A percentile compares a stretch with the other conserved stretches of the same genome.
These are phyloP conservation scores for Calosoma granatense DNA, from an alignment of 1,140 invertebrate species.

Conservation along the genomic window DNA sequence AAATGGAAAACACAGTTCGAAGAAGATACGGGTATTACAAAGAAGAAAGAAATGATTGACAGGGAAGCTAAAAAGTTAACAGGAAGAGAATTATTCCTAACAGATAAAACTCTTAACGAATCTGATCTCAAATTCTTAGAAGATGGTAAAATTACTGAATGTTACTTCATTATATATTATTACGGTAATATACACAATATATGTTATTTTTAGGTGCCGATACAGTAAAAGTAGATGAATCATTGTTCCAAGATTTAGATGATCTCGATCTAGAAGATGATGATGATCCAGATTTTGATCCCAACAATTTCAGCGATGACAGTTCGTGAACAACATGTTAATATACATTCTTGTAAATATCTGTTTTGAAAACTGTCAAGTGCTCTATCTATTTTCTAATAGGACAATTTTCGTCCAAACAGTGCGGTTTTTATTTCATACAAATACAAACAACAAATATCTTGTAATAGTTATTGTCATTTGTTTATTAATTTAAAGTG, in stretches of 20 bases:
- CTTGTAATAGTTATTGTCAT: neutral
- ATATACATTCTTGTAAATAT: neutral
- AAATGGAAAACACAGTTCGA: constrained; percentile 93
- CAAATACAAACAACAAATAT: neutral
- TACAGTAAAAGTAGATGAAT: constrained; percentile 87
- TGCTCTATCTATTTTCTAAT: neutral
- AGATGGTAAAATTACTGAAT: constrained; percentile 69
- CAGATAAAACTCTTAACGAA: constrained; percentile 83
- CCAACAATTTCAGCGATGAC: constrained; percentile 15
- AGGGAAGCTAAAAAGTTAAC: constrained; percentile 66
- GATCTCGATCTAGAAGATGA: constrained; percentile 79
- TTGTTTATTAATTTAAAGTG: neutral
- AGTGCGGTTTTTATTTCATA: neutral
- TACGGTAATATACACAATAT: constrained; percentile 12
- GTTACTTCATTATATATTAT: constrained; percentile 12
- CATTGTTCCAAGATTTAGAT: constrained; percentile 85
- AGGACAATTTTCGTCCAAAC: neutral
- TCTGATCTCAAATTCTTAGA: constrained; percentile 93
- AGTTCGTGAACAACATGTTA: constrained; percentile 9
- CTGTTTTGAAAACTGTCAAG: neutral
- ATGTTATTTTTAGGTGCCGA: constrained; percentile 49
- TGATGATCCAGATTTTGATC: constrained; percentile 50
- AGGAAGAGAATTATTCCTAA: constrained; percentile 85
- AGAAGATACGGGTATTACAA: constrained; percentile 71
- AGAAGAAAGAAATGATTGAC: constrained; percentile 54